Evolutionary conservation across 1,140 invertebrate genomes (phyloP).

Genomic region (Scaptomyza hsui): DNA sequence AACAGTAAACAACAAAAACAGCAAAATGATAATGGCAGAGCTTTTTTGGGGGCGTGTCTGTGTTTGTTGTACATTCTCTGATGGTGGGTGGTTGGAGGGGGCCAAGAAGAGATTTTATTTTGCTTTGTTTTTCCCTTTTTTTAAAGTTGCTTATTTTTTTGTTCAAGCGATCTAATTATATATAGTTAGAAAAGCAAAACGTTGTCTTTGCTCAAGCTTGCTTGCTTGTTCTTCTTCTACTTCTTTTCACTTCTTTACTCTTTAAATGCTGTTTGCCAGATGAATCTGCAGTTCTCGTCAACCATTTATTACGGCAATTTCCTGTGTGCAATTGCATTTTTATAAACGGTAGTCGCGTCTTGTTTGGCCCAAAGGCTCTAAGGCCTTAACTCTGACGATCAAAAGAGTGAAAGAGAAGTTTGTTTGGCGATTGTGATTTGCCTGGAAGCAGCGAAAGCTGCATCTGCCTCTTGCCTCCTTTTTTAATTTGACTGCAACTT

Average conservation of each 20-base stretch:
- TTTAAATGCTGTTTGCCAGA: constrained; percentile 30
- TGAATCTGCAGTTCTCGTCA: constrained; percentile 49
- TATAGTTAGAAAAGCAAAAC: constrained; percentile 31
- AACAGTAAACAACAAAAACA: constrained; percentile 25
- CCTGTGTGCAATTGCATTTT: constrained; percentile 74
- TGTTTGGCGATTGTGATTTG: constrained; percentile 30
- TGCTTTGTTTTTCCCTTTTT: not conserved
- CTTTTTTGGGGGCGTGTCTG: constrained; percentile 47
- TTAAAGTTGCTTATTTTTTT: no score
- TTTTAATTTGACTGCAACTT: constrained; percentile 9
- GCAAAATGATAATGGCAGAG: constrained; percentile 50
- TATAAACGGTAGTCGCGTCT: constrained; percentile 76
- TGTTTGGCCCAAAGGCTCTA: constrained; percentile 29
- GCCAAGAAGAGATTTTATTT: constrained; percentile 1
- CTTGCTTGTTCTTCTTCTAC: not conserved
- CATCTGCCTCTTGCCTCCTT: constrained; percentile 8
- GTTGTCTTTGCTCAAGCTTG: constrained; percentile 26
- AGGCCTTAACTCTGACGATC: not conserved
- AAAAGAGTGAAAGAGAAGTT: not conserved
- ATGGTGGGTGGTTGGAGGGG: not conserved
- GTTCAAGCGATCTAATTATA: constrained; percentile 55
- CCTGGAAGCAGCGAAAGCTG: constrained; percentile 33
- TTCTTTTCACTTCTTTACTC: no score
- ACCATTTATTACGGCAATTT: constrained; percentile 78
- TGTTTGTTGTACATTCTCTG: no score